phyloP scores from a whole-genome alignment of 2,888 invertebrate species.

The Campoplex capitator region DNA sequence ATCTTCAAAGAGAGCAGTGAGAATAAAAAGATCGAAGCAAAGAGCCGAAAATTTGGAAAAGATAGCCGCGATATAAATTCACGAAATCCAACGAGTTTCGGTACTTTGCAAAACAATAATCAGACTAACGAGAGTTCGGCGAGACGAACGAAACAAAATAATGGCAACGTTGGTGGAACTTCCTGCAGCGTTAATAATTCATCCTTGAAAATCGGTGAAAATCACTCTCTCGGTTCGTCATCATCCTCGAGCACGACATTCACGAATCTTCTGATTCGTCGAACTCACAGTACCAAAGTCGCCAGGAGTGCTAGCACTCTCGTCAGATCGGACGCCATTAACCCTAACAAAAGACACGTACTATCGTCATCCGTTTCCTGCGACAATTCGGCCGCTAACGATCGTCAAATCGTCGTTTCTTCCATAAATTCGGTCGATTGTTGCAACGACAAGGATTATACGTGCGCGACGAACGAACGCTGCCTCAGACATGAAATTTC shows the following conservation, averaged over 20 bases:
- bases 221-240: conserved; percentile 79
- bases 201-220: conserved; percentile 75
- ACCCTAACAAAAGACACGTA: conserved; percentile 51
- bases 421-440: conserved; percentile 56
- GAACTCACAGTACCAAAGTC: conserved; percentile 90
- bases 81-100: conserved; percentile 28
- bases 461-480: conserved; percentile 32
- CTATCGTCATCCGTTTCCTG: conserved; percentile 57
- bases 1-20: conserved; percentile 9
- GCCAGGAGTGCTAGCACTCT: conserved; percentile 87
- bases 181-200: conserved; percentile 71
- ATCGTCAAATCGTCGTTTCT: conserved; percentile 43
- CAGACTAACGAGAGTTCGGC: neutral
- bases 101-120: conserved; percentile 2
- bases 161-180: conserved; percentile 82
- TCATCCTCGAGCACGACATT: conserved; percentile 75
- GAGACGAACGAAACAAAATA: conserved; percentile 78
- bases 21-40: conserved; percentile 47
- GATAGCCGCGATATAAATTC: conserved; percentile 51
- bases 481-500: conserved; percentile 44
- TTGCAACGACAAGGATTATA: conserved; percentile 61
- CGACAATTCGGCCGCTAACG: conserved; percentile 38
- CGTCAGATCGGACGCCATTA: conserved; percentile 73
- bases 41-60: conserved; percentile 60
- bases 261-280: conserved; percentile 86